Evolutionary conservation across 53 echinoderm and acorn worm species (phyloP).

Genomic region (Crossaster papposus): DNA sequence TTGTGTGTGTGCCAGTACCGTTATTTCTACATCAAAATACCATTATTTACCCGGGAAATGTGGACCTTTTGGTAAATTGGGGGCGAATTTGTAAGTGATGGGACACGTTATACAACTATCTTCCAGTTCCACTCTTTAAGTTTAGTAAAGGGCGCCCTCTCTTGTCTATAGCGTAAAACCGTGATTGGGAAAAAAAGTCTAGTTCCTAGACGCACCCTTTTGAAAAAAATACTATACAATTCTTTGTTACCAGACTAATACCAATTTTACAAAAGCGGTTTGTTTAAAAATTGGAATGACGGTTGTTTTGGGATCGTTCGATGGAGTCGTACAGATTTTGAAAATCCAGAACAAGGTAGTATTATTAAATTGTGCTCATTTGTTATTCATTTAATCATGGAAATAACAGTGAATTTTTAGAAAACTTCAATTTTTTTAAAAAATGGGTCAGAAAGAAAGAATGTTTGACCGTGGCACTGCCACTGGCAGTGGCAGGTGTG

Average conservation of each 20-base stretch:
- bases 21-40: too few relatives aligned
- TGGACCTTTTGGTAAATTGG: too few relatives aligned
- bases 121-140: background rate
- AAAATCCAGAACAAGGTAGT: background rate
- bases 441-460: too few relatives aligned
- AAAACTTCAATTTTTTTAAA: too few relatives aligned
- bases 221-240: background rate
- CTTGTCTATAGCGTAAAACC: background rate
- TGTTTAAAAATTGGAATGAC: background rate
- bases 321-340: background rate
- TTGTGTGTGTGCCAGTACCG: too few relatives aligned
- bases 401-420: background rate
- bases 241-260: background rate
- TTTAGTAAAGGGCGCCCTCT: slow-evolving; percentile 29
- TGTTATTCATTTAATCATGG: background rate
- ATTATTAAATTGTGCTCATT: background rate
- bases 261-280: background rate
- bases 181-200: background rate
- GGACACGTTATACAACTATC: too few relatives aligned
- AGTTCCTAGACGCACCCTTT: background rate
- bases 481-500: too few relatives aligned
- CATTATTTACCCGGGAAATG: too few relatives aligned
- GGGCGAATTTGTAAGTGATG: too few relatives aligned
- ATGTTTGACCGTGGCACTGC: too few relatives aligned
- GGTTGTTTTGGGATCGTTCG: background rate